Base-by-base conservation (phyloP, 2,797 vertebrate genomes). In the Enteromius thamalakanensis region DNA sequence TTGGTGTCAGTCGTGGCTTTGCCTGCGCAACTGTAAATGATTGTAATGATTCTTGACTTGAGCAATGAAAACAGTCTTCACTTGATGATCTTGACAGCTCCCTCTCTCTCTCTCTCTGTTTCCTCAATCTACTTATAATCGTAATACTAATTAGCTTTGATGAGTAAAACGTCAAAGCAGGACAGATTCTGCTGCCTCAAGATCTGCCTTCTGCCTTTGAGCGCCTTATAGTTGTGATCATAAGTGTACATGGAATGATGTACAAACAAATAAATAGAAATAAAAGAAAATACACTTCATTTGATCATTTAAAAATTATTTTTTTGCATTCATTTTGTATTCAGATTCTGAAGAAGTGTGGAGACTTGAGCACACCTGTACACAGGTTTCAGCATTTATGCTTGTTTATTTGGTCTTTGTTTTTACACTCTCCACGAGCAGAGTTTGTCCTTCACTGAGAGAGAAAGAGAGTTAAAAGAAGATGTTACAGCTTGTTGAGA, bases 41-140 rank as follows among this genome's bases (percentile, higher is more conserved):
- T 76, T 76, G 26, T 77, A 83, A 83, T 76, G 64, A 69, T 68
- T 69, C 62, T 60, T 83, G 74, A 83, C 74, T 76, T 76, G 37
- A 76, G 81, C 72, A 83, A 77, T 69, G 81, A 76, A 76, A 76
- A 83, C 81, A 83, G 74, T 76, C 81, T 76, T 69, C 65, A 34
- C 40, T 76, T 83, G 81, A 82, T 65, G 64, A 76, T 49, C 37
- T 76, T 83, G 72, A 77, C 77, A 74, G 47, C 78, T 68, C 32
- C 37, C 65, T 71, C 53, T 80, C n/a, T 80, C 68, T 79, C 60
- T 79, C 60, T 67, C 70, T 72, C 37, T 6, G 0, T 71, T 23
- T 78, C 17, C 32, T 70, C 21, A 70, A 40, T 70, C 37, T 60
- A 47, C 19, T 47, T 77, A 70, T 77, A 42, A 62, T 62, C 15